Evolutionary conservation across 2,113 vertebrate species (phyloP), one percentile per base, ranked within the genome.

Genomic region (Sciurus niger): DNA sequence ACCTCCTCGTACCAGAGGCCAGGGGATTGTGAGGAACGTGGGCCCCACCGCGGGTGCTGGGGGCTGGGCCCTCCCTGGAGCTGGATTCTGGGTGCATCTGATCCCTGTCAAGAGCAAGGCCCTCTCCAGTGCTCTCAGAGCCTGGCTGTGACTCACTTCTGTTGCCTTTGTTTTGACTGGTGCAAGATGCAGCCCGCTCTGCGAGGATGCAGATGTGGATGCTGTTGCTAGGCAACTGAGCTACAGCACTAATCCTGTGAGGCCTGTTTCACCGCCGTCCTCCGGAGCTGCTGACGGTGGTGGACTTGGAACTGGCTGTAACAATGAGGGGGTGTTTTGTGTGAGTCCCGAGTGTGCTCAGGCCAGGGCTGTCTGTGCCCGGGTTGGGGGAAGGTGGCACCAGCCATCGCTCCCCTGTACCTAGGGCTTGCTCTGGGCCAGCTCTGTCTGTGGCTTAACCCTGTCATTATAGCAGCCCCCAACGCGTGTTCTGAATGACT

Each of bases 191-290:
- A 55, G 46, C 46, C 46, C 46, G 84, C 98, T 98, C 97, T 92
- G 96, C 79, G 32, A 43, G 9, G 88, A 94, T 87, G 87, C 90
- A 84, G 96, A 90, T 89, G 93, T 94, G 76, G 90, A 92, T 48
- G 95, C 95, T 92, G 98, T 99, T 98, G 98, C 98, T 98, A 99
- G 97, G 98, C 97, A 98, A 98, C 98, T 20, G 72, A 93, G 92
- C 97, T 98, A 88, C 82, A 90, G 98, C 97, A 32, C 82, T 96
- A 96, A 97, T 97, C 97, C 95, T 73, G 68, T 25, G 96, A 95
- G 94, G 97, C 87, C 95, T 97, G 95, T 95, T 97, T 97, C 84
- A 55, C 95, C 22, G 0, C 70, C 84, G 96, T 95, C 96, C 96
- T 34, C 93, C 96, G 95, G 95, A 88, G 98, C 90, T 94, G 88